phyloP scores from a whole-genome alignment of 2,888 invertebrate species.

The Pandemis corylana region DNA sequence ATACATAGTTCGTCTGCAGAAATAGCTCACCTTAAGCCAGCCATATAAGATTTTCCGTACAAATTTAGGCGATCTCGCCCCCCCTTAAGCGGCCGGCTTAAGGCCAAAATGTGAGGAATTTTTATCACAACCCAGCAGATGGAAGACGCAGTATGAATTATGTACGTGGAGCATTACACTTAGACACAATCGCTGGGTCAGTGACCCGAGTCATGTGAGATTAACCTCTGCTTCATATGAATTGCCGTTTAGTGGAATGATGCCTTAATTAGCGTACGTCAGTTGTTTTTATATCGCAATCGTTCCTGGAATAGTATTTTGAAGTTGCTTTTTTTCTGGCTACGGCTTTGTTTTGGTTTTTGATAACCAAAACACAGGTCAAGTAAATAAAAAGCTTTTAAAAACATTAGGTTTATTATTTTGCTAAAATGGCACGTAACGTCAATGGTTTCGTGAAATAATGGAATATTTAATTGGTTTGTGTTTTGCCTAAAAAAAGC shows the following conservation, averaged over 20 bases:
- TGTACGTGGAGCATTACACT: conserved; percentile 54
- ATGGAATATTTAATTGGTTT: background rate
- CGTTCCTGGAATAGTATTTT: background rate
- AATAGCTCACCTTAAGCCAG: conserved; percentile 4
- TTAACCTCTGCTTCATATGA: conserved; percentile 19
- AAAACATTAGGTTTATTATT: no score
- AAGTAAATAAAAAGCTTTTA: no score
- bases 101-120: conserved; percentile 67
- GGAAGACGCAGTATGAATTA: conserved; percentile 70
- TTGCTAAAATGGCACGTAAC: no score
- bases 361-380: background rate
- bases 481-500: conserved; percentile 16
- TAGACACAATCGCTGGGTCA: conserved; percentile 46
- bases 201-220: conserved; percentile 20
- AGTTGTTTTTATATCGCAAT: conserved; percentile 7
- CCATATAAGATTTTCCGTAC: conserved; percentile 4
- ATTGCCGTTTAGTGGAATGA: conserved; percentile 13
- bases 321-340: background rate
- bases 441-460: no score
- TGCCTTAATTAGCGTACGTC: conserved; percentile 10
- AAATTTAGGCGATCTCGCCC: conserved; percentile 46
- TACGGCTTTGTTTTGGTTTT: background rate
- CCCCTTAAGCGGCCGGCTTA: conserved; percentile 53
- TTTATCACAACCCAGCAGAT: conserved; percentile 64
- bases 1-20: background rate